phyloP scores from a whole-genome alignment of 2,797 vertebrate genomes.

The Myotis findleyi region DNA sequence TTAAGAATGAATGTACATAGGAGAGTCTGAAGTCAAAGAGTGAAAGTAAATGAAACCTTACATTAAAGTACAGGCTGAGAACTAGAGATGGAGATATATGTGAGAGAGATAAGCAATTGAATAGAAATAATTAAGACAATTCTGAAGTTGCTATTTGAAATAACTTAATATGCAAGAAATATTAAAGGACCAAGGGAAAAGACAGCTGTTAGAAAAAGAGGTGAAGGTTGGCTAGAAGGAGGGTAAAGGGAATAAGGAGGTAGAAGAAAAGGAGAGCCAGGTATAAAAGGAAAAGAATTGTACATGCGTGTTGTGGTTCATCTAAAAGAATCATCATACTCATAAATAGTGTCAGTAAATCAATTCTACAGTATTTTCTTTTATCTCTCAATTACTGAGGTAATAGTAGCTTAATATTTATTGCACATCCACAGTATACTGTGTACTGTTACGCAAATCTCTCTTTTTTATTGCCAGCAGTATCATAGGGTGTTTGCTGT shows the following conservation, averaged over 20 bases:
- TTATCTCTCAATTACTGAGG: conserved; percentile 35
- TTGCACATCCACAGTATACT: neutral
- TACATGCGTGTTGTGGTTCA: neutral
- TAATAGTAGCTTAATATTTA: neutral
- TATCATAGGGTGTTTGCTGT: neutral
- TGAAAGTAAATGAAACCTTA: neutral
- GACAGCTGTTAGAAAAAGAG: neutral
- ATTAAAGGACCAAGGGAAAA: neutral
- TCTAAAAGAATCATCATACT: neutral
- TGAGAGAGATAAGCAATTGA: neutral
- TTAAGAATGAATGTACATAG: neutral
- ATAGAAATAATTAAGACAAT: neutral
- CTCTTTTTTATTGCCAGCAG: neutral
- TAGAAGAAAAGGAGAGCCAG: neutral
- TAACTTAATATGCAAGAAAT: neutral
- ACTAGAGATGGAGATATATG: neutral
- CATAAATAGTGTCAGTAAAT: conserved; percentile 20
- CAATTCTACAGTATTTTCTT: conserved; percentile 35
- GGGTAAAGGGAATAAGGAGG: neutral
- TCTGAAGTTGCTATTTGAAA: neutral
- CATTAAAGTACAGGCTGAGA: neutral
- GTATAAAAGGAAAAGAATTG: neutral
- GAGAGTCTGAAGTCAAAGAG: neutral
- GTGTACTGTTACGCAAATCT: neutral
- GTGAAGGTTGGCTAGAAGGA: neutral